A percentile compares a stretch with the other conserved stretches of the same genome.
Evolutionary conservation across 1,140 invertebrate species (phyloP).

Genomic region (Penaeus chinensis): DNA sequence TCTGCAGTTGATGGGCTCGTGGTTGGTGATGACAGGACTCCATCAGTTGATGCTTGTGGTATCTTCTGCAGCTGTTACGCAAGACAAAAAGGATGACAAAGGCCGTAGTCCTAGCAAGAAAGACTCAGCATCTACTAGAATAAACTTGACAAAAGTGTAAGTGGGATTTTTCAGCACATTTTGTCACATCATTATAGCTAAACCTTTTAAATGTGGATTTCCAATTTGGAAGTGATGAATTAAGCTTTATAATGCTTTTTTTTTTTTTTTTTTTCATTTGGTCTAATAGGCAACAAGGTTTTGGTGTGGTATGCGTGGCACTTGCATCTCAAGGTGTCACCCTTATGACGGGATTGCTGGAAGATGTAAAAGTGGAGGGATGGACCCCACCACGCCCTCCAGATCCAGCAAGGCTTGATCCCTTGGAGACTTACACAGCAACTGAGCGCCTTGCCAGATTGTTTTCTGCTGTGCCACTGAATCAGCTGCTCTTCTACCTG

Average conservation of each 20-base stretch:
- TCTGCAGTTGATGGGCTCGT: conserved; percentile 86
- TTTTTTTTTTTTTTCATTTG: conserved; percentile 9
- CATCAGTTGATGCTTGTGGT: conserved; percentile 77
- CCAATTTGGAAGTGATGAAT: too few relatives aligned
- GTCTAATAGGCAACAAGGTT: conserved; percentile 77
- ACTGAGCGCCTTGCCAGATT: conserved; percentile 77
- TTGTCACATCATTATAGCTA: background rate
- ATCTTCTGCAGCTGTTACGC: conserved; percentile 45
- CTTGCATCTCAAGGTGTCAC: conserved; percentile 80
- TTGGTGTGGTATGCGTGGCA: conserved; percentile 84
- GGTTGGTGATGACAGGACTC: conserved; percentile 87
- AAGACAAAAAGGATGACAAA: conserved; percentile 72
- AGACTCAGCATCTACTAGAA: conserved; percentile 66
- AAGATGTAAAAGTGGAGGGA: conserved; percentile 76
- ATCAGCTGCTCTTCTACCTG: conserved; percentile 86
- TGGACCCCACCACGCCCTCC: conserved; percentile 56
- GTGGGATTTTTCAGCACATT: conserved; percentile 51
- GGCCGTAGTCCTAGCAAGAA: conserved; percentile 67
- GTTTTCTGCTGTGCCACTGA: conserved; percentile 76
- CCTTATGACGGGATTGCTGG: conserved; percentile 76
- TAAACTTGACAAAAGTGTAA: conserved; percentile 80
- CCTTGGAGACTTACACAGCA: conserved; percentile 72
- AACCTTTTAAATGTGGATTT: too few relatives aligned
- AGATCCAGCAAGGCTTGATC: conserved; percentile 64
- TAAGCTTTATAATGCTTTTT: too few relatives aligned